A percentile compares a stretch with the other conserved stretches of the same genome.
These are phyloP conservation scores for Acanthurus leucopareius DNA, from an alignment of 2,797 vertebrate species.

Conservation along the genomic window DNA sequence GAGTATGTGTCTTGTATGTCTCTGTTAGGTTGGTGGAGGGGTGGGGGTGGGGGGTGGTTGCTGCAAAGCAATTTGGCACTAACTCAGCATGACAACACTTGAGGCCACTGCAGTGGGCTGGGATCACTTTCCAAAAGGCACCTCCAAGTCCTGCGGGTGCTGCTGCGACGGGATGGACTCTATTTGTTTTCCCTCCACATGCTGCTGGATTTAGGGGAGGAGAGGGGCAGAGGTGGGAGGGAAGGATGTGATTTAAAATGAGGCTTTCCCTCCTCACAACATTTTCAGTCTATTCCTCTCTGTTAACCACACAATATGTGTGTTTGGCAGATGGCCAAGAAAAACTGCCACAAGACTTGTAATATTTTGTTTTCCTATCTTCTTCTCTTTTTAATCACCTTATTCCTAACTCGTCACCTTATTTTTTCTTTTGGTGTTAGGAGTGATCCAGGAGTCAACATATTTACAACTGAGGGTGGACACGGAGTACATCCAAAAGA, in stretches of 20 bases:
- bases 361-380: conserved; percentile 31
- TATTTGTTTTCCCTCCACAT: conserved; percentile 80
- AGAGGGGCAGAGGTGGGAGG: conserved; percentile 39
- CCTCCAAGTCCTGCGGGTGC: conserved; percentile 70
- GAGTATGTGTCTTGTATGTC: conserved; percentile 31
- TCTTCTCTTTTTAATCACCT: conserved; percentile 18
- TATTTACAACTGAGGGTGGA: not conserved
- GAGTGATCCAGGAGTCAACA: not conserved
- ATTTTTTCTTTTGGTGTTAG: not conserved
- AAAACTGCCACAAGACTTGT: conserved; percentile 2
- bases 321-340: conserved; percentile 17
- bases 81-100: conserved; percentile 81
- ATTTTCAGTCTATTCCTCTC: conserved; percentile 37
- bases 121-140: conserved; percentile 78
- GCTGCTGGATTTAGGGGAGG: conserved; percentile 73
- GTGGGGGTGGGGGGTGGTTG: conserved; percentile 36
- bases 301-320: conserved; percentile 43
- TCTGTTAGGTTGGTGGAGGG: conserved; percentile 41
- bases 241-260: conserved; percentile 48
- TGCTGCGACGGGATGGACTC: conserved; percentile 70
- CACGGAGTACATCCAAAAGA: not conserved
- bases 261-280: conserved; percentile 47
- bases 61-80: conserved; percentile 80
- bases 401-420: not conserved
- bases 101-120: conserved; percentile 72